Evolutionary conservation across 2,797 vertebrate species (phyloP).

Genomic region (Clarias laeviceps): DNA sequence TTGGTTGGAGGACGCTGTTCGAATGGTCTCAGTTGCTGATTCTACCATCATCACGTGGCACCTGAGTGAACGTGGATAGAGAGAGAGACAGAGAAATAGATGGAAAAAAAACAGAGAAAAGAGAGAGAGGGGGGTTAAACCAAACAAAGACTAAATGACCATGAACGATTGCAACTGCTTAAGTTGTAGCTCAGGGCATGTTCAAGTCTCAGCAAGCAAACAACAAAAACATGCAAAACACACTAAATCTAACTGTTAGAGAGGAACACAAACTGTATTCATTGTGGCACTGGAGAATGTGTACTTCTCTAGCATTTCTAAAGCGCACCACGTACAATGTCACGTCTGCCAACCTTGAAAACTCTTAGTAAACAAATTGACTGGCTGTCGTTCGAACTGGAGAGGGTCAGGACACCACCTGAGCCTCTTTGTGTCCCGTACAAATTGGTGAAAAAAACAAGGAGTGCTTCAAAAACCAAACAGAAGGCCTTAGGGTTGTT

Average conservation of each 20-base stretch:
- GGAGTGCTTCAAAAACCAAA: slow-evolving; percentile 16
- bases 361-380: slow-evolving; percentile 58
- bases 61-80: slow-evolving; percentile 61
- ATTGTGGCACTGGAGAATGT: slow-evolving; percentile 19
- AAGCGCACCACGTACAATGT: slow-evolving; percentile 14
- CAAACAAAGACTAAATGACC: slow-evolving; percentile 47
- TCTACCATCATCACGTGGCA: slow-evolving; percentile 99
- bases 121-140: background rate
- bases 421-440: slow-evolving; percentile 50
- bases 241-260: background rate
- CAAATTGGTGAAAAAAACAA: background rate
- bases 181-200: slow-evolving; percentile 37
- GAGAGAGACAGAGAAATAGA: background rate
- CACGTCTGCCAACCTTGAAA: slow-evolving; percentile 57
- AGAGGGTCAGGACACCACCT: slow-evolving; percentile 62
- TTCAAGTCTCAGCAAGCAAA: slow-evolving; percentile 39
- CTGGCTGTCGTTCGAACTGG: slow-evolving; percentile 55
- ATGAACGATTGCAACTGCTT: slow-evolving; percentile 39
- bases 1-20: slow-evolving; percentile 90
- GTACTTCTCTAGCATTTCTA: slow-evolving; percentile 37
- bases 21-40: slow-evolving; percentile 98
- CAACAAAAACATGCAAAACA: slow-evolving; percentile 37
- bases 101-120: no score
- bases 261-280: slow-evolving; percentile 20
- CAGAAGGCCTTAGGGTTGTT: slow-evolving; percentile 18